Base-by-base conservation (phyloP, 2,797 vertebrate species). In the Galaxias olidus region DNA sequence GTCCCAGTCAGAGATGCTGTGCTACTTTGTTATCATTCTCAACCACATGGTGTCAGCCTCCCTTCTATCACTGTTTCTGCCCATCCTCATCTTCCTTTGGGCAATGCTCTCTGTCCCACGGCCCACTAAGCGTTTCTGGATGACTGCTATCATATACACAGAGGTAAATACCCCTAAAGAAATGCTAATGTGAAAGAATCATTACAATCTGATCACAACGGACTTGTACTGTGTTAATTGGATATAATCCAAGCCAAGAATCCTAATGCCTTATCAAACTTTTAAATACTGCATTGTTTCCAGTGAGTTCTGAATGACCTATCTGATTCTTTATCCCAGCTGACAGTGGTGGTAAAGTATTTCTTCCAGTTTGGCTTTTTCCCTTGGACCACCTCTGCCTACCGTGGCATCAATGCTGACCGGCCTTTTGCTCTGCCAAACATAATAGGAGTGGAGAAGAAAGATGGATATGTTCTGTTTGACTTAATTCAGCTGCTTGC, bases 331-430 rank as follows among this genome's bases (percentile, higher is more conserved):
- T 9, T 77, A n/a, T 66, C 68, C 30, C 72, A 94, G 93, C 86
- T 93, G 73, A 92, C 88, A 1, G 91, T 93, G 68, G 88, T 91
- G 75, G 84, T 94, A 55, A 95, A 93, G 88, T 94, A 93, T 76
- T 93, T 94, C 72, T 92, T 88, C 66, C 89, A 92, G 89, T 93
- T 92, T 73, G 93, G 93, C 51, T 92, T 94, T 81, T 92, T 94
- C 80, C 93, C 94, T 14, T 90, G 92, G 92, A 89, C 92, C 41
- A 92, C 91, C 20, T 90, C 90, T 14, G 63, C 78, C 8, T 90
- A 88, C 58, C 81, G 89, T 30, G 93, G 92, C 69, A 88, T 92
- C 79, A 88, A 74, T 0, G 85, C 87, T 0, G 92, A 91, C 11
- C 89, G 90, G 54, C 92, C 90, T 0, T 93, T 92, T 4, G 87